Evolutionary conservation across 2,113 vertebrate species (phyloP).

Genomic region (Chinchilla lanigera): DNA sequence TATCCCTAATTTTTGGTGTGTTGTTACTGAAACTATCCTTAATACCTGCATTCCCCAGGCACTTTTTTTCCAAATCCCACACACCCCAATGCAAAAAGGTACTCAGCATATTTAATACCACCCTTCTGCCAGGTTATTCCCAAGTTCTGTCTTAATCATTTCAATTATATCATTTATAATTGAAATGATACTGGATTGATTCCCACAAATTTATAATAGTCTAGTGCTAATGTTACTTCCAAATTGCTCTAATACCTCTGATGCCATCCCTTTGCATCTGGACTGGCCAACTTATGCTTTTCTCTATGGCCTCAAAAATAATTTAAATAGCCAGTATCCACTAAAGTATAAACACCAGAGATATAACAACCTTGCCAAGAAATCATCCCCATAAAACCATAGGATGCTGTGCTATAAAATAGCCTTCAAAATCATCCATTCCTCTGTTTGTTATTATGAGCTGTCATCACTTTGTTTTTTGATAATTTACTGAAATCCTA

Average conservation of each 20-base stretch:
- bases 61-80: neutral
- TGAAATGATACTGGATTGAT: constrained; percentile 5
- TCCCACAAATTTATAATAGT: constrained; percentile 25
- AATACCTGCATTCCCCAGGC: neutral
- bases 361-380: constrained; percentile 39
- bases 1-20: neutral
- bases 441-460: neutral
- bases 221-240: neutral
- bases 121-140: neutral
- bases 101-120: neutral
- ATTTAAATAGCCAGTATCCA: constrained; percentile 30
- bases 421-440: neutral
- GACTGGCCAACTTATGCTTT: neutral
- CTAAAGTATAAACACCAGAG: neutral
- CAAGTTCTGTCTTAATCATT: constrained; percentile 37
- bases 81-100: neutral
- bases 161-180: constrained; percentile 15
- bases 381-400: neutral
- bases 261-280: neutral
- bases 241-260: neutral
- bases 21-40: neutral
- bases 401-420: neutral
- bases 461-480: neutral
- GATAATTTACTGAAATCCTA: constrained; percentile 5
- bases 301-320: neutral